A percentile compares a stretch with the other conserved stretches of the same genome.
Conservation (phyloP, 2,888 invertebrate genomes). For the Noctua janthina region DNA sequence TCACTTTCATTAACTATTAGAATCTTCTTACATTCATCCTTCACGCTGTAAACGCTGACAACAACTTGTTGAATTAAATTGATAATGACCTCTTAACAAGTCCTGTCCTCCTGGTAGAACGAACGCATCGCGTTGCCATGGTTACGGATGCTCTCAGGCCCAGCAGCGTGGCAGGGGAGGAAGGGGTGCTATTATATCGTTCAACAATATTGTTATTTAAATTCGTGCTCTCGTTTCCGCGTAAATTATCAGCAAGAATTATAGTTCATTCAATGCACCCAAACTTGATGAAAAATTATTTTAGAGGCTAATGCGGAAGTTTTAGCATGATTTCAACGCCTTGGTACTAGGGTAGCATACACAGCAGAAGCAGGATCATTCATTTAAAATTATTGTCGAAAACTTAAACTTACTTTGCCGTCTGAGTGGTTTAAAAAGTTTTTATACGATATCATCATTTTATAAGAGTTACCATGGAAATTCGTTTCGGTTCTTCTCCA, state of each 20-base stretch:
- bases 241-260: not conserved
- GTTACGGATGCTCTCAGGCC: not conserved
- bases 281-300: not conserved
- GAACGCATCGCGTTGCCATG: constrained; percentile 15
- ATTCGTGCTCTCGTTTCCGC: not conserved
- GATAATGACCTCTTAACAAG: constrained; percentile 9
- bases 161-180: too few relatives aligned
- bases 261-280: not conserved
- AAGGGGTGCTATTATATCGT: not conserved
- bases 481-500: too few relatives aligned
- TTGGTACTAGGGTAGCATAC: not conserved
- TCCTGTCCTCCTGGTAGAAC: constrained; percentile 7
- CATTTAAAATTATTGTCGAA: too few relatives aligned
- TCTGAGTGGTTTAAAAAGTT: too few relatives aligned
- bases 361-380: too few relatives aligned
- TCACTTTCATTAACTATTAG: not conserved
- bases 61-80: not conserved
- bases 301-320: constrained; percentile 1
- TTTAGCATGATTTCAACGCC: not conserved
- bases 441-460: too few relatives aligned
- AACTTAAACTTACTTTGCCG: too few relatives aligned
- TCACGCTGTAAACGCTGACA: not conserved
- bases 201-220: not conserved
- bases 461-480: too few relatives aligned
- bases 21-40: not conserved